Evolutionary conservation across 2,113 vertebrate genomes (phyloP).

Genomic region (Sinocyclocheilus maitianheensis): DNA sequence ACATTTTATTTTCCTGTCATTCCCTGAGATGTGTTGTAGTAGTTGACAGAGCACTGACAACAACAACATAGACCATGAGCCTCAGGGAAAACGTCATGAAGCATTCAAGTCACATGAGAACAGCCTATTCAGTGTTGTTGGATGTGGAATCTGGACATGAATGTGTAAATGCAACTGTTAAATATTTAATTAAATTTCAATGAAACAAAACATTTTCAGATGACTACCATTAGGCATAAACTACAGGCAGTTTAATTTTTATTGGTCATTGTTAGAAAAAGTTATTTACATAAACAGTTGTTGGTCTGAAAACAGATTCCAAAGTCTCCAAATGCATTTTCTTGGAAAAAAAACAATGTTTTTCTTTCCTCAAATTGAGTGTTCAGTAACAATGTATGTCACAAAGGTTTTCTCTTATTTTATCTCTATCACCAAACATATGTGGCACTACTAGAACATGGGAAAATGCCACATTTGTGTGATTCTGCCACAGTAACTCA

Average conservation of each 20-base stretch:
- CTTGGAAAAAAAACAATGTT: neutral
- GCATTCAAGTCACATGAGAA: neutral
- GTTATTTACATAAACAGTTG: constrained; percentile 46
- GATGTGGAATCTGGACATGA: neutral
- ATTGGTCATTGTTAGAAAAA: constrained; percentile 42
- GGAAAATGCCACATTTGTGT: neutral
- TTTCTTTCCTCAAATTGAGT: neutral
- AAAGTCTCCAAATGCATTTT: constrained; percentile 3
- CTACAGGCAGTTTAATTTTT: neutral
- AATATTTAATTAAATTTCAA: constrained; percentile 43
- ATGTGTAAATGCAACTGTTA: constrained; percentile 25
- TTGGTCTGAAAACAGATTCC: neutral
- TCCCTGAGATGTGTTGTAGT: constrained; percentile 33
- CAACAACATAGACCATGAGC: constrained; percentile 21
- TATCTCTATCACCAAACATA: neutral
- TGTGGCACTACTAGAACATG: neutral
- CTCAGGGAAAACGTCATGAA: constrained; percentile 54
- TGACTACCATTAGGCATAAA: no score
- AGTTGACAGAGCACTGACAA: constrained; percentile 11
- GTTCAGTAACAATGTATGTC: neutral
- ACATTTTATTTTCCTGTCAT: neutral
- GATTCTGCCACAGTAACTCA: neutral
- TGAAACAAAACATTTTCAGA: neutral
- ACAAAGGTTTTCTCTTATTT: no score
- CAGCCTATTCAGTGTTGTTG: constrained; percentile 12